phyloP scores from a whole-genome alignment of 2,113 vertebrate genomes.

The Enhydra lutris region DNA sequence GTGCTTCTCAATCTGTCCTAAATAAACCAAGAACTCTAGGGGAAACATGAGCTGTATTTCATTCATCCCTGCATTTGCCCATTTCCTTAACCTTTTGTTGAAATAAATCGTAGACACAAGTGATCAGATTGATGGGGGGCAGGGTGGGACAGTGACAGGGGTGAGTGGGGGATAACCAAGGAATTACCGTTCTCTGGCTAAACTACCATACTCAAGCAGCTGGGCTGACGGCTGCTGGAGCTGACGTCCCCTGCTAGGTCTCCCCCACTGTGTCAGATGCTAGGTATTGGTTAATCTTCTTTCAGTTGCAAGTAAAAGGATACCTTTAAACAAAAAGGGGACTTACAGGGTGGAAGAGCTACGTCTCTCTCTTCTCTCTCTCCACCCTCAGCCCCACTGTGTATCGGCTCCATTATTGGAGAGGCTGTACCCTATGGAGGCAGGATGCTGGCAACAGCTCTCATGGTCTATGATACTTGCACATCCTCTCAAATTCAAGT shows the following conservation, averaged over 20 bases:
- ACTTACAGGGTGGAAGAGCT: background rate
- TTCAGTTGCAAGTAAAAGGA: background rate
- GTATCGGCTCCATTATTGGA: background rate
- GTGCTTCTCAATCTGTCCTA: background rate
- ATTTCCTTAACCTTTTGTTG: background rate
- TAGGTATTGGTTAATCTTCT: background rate
- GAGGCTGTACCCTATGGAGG: background rate
- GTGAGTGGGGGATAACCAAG: background rate
- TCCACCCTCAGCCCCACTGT: background rate
- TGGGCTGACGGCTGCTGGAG: background rate
- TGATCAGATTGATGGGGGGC: background rate
- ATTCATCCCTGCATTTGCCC: background rate
- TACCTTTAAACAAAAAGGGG: background rate
- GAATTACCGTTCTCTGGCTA: background rate
- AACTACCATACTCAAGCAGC: background rate
- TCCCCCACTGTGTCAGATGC: background rate
- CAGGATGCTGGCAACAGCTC: background rate
- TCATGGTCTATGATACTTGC: rapidly evolving
- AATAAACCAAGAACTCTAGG: background rate
- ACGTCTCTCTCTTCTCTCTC: background rate
- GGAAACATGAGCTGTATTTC: background rate
- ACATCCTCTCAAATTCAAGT: background rate
- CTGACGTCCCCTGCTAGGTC: background rate
- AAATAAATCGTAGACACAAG: background rate
- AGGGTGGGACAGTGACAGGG: background rate